phyloP scores from a whole-genome alignment of 2,797 vertebrate genomes.

The Chelonia mydas region DNA sequence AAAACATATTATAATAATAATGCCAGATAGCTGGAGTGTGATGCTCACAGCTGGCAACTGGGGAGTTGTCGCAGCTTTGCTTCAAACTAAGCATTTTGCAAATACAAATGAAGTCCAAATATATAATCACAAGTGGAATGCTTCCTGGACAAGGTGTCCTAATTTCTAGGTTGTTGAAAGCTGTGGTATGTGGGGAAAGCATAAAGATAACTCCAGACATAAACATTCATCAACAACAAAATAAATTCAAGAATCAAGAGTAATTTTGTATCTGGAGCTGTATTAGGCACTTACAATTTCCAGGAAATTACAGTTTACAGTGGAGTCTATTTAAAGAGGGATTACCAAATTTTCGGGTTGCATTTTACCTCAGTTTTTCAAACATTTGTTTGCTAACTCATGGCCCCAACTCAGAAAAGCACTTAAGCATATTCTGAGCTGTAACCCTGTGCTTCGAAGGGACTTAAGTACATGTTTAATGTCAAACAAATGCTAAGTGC shows the following conservation, averaged over 20 bases:
- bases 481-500: not conserved
- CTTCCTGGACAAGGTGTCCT: conserved; percentile 1
- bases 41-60: not conserved
- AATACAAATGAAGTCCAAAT: not conserved
- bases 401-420: not conserved
- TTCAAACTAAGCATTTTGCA: not conserved
- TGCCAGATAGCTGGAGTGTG: not conserved
- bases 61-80: not conserved
- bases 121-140: not conserved
- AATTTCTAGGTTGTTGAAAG: not conserved
- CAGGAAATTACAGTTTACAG: not conserved
- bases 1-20: not conserved
- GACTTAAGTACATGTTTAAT: not conserved
- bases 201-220: not conserved
- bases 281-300: not conserved
- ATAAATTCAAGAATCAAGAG: conserved; percentile 18
- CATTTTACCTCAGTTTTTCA: not conserved
- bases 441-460: not conserved
- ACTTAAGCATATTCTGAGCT: rapidly evolving
- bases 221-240: not conserved
- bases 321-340: not conserved
- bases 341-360: not conserved
- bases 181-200: not conserved
- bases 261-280: not conserved
- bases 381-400: not conserved